These are phyloP conservation scores for Scaptomyza reducta DNA, from an alignment of 2,888 invertebrate genomes.

Conservation along the genomic window DNA sequence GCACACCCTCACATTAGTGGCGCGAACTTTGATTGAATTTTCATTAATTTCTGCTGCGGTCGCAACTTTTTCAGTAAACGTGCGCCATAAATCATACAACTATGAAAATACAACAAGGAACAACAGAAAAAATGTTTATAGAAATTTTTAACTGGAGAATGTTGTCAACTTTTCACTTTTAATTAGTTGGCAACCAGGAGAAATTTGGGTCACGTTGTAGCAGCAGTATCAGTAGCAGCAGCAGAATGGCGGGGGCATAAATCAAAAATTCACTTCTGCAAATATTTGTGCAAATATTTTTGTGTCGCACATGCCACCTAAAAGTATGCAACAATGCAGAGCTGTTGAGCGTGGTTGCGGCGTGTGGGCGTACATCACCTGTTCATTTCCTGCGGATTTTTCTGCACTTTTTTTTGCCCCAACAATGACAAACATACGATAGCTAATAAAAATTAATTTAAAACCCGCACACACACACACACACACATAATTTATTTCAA, in stretches of 20 bases:
- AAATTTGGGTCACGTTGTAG: slow-evolving; percentile 66
- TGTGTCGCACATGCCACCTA: slow-evolving; percentile 45
- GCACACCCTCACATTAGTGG: not conserved
- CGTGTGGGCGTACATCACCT: slow-evolving; percentile 33
- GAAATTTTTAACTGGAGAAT: slow-evolving; percentile 58
- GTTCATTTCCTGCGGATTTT: slow-evolving; percentile 32
- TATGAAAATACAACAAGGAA: slow-evolving; percentile 35
- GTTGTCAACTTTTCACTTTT: slow-evolving; percentile 78
- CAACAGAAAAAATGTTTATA: slow-evolving; percentile 15
- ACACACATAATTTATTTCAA: slow-evolving; percentile 42
- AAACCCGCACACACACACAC: slow-evolving; percentile 3
- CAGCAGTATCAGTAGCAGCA: not conserved
- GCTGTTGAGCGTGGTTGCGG: not conserved
- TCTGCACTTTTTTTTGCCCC: not conserved
- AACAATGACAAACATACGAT: slow-evolving; percentile 11
- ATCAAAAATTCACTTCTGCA: slow-evolving; percentile 68
- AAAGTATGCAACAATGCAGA: slow-evolving; percentile 54
- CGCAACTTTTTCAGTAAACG: slow-evolving; percentile 54
- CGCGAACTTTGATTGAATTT: slow-evolving; percentile 72
- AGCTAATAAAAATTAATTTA: slow-evolving; percentile 41
- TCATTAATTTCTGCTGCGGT: slow-evolving; percentile 72
- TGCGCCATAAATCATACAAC: slow-evolving; percentile 59
- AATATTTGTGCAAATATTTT: slow-evolving; percentile 61
- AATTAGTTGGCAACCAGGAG: slow-evolving; percentile 65
- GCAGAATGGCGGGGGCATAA: slow-evolving; percentile 49